Percentiles rank a stretch among this genome's conserved stretches.
Conservation (phyloP, 2,113 vertebrate genomes). For the Symphodus melops region DNA sequence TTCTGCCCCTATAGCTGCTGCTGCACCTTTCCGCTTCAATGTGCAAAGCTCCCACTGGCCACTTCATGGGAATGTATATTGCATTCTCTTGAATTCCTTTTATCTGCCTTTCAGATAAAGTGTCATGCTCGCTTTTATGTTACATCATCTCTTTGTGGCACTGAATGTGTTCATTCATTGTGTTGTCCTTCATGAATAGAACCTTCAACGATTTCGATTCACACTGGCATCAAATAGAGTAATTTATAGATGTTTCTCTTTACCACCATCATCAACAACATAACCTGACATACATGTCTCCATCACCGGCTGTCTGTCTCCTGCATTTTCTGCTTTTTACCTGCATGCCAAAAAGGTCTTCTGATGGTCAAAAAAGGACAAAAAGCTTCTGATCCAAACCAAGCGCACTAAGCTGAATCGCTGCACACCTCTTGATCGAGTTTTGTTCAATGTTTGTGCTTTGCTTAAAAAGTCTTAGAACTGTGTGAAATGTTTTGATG, state of each 20-base stretch:
- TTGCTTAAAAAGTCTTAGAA: slow-evolving; percentile 62
- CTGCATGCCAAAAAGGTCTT: slow-evolving; percentile 84
- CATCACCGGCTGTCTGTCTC: slow-evolving; percentile 60
- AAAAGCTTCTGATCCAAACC: slow-evolving; percentile 64
- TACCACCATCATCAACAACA: slow-evolving; percentile 31
- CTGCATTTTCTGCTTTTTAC: slow-evolving; percentile 82
- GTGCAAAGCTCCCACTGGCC: slow-evolving; percentile 53
- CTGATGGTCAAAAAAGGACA: slow-evolving; percentile 57
- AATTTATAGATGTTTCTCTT: slow-evolving; percentile 23
- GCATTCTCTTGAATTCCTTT: slow-evolving; percentile 52
- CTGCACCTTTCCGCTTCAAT: slow-evolving; percentile 51
- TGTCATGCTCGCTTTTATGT: slow-evolving; percentile 51
- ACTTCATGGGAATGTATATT: slow-evolving; percentile 54
- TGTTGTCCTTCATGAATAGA: slow-evolving; percentile 7
- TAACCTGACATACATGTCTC: slow-evolving; percentile 30
- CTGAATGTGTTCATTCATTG: slow-evolving; percentile 11
- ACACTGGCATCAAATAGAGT: neutral
- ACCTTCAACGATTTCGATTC: slow-evolving; percentile 1
- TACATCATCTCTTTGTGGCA: slow-evolving; percentile 31
- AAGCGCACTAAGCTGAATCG: slow-evolving; percentile 71
- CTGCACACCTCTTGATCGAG: slow-evolving; percentile 89
- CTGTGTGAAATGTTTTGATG: slow-evolving; percentile 28
- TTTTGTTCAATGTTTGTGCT: slow-evolving; percentile 73
- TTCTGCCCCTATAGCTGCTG: slow-evolving; percentile 22
- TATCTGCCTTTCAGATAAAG: slow-evolving; percentile 69